Evolutionary conservation across 1,140 invertebrate genomes (phyloP).

Genomic region (Drosophila oshimai): DNA sequence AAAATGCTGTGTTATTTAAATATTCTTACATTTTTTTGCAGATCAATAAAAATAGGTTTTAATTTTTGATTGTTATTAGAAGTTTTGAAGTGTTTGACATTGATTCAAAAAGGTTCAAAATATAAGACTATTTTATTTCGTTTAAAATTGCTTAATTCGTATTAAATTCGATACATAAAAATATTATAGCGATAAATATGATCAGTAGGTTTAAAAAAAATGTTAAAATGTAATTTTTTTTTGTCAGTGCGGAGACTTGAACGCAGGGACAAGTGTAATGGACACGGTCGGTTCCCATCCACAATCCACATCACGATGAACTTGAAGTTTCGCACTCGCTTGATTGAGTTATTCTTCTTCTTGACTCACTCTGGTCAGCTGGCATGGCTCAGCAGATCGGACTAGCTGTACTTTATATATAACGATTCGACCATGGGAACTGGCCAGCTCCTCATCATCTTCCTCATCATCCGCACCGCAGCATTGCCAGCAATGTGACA

Average conservation of each 20-base stretch:
- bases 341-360: constrained; percentile 73
- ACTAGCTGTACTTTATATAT: constrained; percentile 72
- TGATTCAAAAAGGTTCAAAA: no score
- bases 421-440: constrained; percentile 54
- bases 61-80: no score
- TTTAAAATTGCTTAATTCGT: no score
- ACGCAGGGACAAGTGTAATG: constrained; percentile 48
- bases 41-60: no score
- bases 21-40: no score
- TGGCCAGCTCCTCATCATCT: constrained; percentile 16
- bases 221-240: not conserved
- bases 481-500: constrained; percentile 33
- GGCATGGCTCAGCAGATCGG: constrained; percentile 62
- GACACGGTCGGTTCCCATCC: constrained; percentile 60
- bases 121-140: no score
- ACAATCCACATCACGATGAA: constrained; percentile 24
- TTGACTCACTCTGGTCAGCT: constrained; percentile 29
- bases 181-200: no score
- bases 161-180: no score
- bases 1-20: no score
- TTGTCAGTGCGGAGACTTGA: not conserved
- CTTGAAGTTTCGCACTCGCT: constrained; percentile 52
- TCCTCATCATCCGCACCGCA: constrained; percentile 26
- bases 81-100: no score
- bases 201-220: no score